phyloP scores from a whole-genome alignment of 1,140 invertebrate genomes.

The Probaryconus sp. region DNA sequence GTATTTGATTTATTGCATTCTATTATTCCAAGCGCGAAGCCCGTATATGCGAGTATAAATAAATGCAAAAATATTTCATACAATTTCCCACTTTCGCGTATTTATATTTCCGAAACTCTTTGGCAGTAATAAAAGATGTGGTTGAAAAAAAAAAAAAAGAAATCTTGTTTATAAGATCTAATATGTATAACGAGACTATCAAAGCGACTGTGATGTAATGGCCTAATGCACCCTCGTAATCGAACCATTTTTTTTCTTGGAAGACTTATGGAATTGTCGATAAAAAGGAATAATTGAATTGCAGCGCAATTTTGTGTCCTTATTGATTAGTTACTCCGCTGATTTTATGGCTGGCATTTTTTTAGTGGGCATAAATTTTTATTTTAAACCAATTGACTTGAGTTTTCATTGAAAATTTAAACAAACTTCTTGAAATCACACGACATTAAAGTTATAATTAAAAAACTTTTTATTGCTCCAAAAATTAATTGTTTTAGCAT shows the following conservation, averaged over 20 bases:
- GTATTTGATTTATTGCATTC: slow-evolving; percentile 15
- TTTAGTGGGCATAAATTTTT: no score
- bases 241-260: not conserved
- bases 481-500: no score
- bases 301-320: slow-evolving; percentile 3
- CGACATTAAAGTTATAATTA: no score
- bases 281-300: slow-evolving; percentile 17
- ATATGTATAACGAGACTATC: slow-evolving; percentile 4
- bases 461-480: no score
- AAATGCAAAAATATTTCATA: slow-evolving; percentile 13
- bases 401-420: slow-evolving; percentile 1
- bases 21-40: slow-evolving; percentile 4
- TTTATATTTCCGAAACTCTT: slow-evolving; percentile 1
- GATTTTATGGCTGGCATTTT: no score
- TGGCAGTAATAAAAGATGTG: not conserved
- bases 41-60: slow-evolving; percentile 17
- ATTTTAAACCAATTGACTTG: not conserved
- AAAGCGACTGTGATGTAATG: slow-evolving; percentile 6
- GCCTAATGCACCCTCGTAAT: slow-evolving; percentile 1
- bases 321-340: slow-evolving; percentile 12
- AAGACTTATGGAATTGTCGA: slow-evolving; percentile 10
- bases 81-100: not conserved
- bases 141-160: not conserved
- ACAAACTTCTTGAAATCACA: no score
- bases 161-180: not conserved